Percentiles rank a stretch among this genome's conserved stretches.
Evolutionary conservation across 1,140 invertebrate genomes (phyloP).

Genomic region (Apis florea): DNA sequence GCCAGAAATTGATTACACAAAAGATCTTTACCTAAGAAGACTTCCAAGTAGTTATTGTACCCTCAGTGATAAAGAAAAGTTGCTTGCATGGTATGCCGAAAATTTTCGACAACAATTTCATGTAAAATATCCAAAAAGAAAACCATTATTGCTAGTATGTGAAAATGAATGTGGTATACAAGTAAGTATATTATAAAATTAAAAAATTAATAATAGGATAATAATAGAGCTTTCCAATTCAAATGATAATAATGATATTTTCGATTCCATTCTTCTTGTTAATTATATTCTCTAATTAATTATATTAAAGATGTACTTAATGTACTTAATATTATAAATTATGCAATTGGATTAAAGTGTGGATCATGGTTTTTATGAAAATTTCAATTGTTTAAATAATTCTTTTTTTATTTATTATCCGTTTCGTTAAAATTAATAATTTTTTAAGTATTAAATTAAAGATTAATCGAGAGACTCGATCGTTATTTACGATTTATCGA

Average conservation of each 20-base stretch:
- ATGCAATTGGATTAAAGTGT: background rate
- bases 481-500: constrained; percentile 9
- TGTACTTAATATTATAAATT: background rate
- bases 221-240: background rate
- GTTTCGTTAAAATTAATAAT: constrained; percentile 7
- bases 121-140: constrained; percentile 84
- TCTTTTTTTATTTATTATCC: constrained; percentile 14
- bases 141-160: constrained; percentile 87
- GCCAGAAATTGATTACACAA: constrained; percentile 78
- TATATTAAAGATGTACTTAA: background rate
- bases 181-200: constrained; percentile 75
- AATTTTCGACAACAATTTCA: constrained; percentile 92
- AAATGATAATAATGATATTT: too few relatives aligned
- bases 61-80: constrained; percentile 88
- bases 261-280: too few relatives aligned
- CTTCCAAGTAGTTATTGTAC: constrained; percentile 87
- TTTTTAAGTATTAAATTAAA: constrained; percentile 33
- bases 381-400: constrained; percentile 10
- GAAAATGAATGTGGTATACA: constrained; percentile 91
- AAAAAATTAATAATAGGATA: background rate
- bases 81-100: constrained; percentile 88
- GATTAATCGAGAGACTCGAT: constrained; percentile 21
- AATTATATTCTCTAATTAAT: too few relatives aligned
- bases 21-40: constrained; percentile 80
- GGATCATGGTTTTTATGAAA: background rate